Evolutionary conservation across 2,113 vertebrate genomes (phyloP).

Genomic region (Pelecanoides urinatrix): DNA sequence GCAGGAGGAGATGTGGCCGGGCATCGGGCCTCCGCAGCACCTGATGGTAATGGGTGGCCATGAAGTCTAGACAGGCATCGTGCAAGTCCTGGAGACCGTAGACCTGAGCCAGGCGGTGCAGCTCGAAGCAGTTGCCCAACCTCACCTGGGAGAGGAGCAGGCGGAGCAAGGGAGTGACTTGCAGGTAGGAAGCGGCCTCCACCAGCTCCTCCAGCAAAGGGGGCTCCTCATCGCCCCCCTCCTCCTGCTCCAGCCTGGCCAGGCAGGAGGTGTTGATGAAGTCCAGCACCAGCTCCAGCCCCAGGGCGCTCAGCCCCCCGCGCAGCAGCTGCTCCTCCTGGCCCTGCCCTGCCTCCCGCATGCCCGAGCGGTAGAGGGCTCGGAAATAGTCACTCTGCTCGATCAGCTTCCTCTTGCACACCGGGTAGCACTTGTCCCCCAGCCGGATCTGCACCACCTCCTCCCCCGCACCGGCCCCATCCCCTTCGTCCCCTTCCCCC

Average conservation of each 20-base stretch:
- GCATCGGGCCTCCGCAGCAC: conserved; percentile 81
- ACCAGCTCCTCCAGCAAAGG: conserved; percentile 85
- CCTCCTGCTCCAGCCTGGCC: conserved; percentile 32
- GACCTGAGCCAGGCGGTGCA: conserved; percentile 85
- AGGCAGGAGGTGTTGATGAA: conserved; percentile 85
- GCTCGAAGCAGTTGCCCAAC: conserved; percentile 86
- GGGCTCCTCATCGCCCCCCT: conserved; percentile 51
- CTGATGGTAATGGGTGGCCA: conserved; percentile 86
- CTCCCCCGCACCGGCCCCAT: conserved; percentile 55
- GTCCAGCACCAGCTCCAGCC: conserved; percentile 90
- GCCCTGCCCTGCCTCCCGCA: conserved; percentile 84
- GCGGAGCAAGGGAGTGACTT: conserved; percentile 89
- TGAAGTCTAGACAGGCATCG: conserved; percentile 84
- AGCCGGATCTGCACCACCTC: conserved; percentile 86
- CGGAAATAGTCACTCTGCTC: conserved; percentile 97
- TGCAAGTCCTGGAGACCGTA: conserved; percentile 89
- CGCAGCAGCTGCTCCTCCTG: conserved; percentile 88
- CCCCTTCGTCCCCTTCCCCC: not conserved
- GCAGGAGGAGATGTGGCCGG: conserved; percentile 71
- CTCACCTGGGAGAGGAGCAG: conserved; percentile 86
- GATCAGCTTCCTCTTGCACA: conserved; percentile 89
- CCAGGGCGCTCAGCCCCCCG: conserved; percentile 87
- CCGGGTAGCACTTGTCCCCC: conserved; percentile 86
- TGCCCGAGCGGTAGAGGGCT: conserved; percentile 92
- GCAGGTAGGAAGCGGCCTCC: conserved; percentile 90